These are phyloP conservation scores for Amblyjoppa proteus DNA, from an alignment of 2,888 invertebrate species.

Conservation along the genomic window DNA sequence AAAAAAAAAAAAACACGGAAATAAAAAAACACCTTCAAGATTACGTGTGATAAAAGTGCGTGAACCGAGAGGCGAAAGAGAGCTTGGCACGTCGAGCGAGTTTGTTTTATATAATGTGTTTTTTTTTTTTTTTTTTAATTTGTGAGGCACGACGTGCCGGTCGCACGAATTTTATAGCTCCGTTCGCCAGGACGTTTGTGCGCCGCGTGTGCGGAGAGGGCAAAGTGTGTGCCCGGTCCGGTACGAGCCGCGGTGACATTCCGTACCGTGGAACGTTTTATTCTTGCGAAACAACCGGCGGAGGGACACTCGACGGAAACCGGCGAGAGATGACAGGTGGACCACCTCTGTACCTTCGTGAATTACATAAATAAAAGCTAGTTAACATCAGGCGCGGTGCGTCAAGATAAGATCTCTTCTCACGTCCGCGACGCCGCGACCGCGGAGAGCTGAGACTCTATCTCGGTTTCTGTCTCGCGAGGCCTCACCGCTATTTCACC, in stretches of 20 bases:
- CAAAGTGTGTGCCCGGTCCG: not conserved
- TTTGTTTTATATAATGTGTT: slow-evolving; percentile 37
- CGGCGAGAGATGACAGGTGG: slow-evolving; percentile 71
- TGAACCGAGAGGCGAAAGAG: slow-evolving; percentile 47
- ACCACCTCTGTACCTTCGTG: slow-evolving; percentile 74
- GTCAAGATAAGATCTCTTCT: slow-evolving; percentile 73
- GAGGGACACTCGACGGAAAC: slow-evolving; percentile 45
- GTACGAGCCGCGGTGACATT: slow-evolving; percentile 49
- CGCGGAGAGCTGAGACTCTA: slow-evolving; percentile 35
- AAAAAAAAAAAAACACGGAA: slow-evolving; percentile 19
- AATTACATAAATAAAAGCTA: slow-evolving; percentile 76
- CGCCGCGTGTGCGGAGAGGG: not conserved
- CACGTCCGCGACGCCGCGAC: slow-evolving; percentile 56
- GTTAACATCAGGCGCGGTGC: slow-evolving; percentile 71
- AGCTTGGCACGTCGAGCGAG: slow-evolving; percentile 21
- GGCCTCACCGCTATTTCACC: slow-evolving; percentile 68
- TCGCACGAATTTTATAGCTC: slow-evolving; percentile 52
- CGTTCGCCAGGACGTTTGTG: slow-evolving; percentile 8
- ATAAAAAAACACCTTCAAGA: slow-evolving; percentile 44
- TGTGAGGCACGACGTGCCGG: slow-evolving; percentile 38
- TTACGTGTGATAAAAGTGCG: slow-evolving; percentile 49
- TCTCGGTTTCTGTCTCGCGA: slow-evolving; percentile 42
- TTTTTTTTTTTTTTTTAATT: not conserved
- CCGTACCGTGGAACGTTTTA: slow-evolving; percentile 51
- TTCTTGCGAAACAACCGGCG: slow-evolving; percentile 47